These are phyloP conservation scores for Ammodytes marinus DNA, from an alignment of 2,113 vertebrate species.

Conservation along the genomic window DNA sequence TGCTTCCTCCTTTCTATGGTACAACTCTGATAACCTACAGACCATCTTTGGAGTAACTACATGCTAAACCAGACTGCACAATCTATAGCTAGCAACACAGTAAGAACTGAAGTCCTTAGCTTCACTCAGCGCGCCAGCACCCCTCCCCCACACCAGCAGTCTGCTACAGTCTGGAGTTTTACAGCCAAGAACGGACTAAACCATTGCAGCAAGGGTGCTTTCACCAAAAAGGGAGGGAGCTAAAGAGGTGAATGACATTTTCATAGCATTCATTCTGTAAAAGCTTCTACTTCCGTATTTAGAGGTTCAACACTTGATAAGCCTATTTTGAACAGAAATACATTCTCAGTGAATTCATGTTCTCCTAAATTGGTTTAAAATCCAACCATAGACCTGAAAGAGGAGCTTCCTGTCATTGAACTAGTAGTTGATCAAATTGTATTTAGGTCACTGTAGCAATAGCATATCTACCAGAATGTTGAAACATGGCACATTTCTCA, in stretches of 20 bases:
- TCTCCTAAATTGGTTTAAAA: conserved; percentile 1
- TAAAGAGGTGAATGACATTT: conserved; percentile 30
- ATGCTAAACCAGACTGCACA: conserved; percentile 16
- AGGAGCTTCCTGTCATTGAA: background rate
- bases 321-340: background rate
- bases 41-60: conserved; percentile 10
- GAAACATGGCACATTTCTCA: background rate
- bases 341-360: background rate
- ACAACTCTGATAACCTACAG: background rate
- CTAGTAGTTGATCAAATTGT: conserved; percentile 14
- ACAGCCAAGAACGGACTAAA: conserved; percentile 72
- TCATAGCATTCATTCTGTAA: background rate
- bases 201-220: conserved; percentile 71
- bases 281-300: background rate
- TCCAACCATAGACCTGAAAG: conserved; percentile 11
- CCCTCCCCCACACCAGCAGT: conserved; percentile 79
- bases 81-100: conserved; percentile 70
- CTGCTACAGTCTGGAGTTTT: conserved; percentile 63
- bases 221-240: conserved; percentile 38
- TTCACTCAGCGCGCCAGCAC: conserved; percentile 49
- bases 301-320: conserved; percentile 1
- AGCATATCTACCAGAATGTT: background rate
- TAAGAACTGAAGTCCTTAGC: conserved; percentile 41
- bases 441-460: conserved; percentile 1
- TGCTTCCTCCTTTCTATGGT: background rate